Evolutionary conservation across 1,140 invertebrate species (phyloP).

Genomic region (Pseudomyrmex pallidus): DNA sequence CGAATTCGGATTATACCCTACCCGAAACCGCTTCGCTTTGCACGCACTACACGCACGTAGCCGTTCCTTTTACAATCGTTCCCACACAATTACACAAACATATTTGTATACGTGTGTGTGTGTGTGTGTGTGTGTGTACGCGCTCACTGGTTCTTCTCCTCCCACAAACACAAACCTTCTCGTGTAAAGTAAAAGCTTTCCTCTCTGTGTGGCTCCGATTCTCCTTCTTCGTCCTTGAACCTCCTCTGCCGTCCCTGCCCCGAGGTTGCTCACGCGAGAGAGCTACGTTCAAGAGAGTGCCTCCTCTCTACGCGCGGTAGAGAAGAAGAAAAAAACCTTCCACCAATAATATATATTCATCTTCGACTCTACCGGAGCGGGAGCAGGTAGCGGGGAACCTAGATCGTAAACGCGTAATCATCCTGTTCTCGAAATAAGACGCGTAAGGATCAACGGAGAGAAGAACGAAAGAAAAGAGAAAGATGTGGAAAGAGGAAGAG

Average conservation of each 20-base stretch:
- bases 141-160: constrained; percentile 58
- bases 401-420: constrained; percentile 73
- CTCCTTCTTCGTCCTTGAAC: constrained; percentile 68
- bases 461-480: neutral
- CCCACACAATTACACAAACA: neutral
- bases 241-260: constrained; percentile 25
- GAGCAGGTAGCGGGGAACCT: constrained; percentile 64
- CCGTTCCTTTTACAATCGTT: constrained; percentile 19
- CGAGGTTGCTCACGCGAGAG: constrained; percentile 44
- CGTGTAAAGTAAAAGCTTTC: constrained; percentile 61
- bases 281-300: constrained; percentile 27
- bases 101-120: no score
- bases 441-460: constrained; percentile 25
- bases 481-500: neutral
- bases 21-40: constrained; percentile 52
- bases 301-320: neutral
- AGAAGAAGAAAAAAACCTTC: constrained; percentile 3
- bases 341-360: constrained; percentile 55
- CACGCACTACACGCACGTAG: neutral
- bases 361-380: constrained; percentile 33
- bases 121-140: neutral
- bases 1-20: constrained; percentile 66
- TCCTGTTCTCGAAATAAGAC: constrained; percentile 60
- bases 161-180: constrained; percentile 34
- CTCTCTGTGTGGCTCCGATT: constrained; percentile 37